These are phyloP conservation scores for Syritta pipiens DNA, from an alignment of 2,888 invertebrate genomes.

Conservation along the genomic window DNA sequence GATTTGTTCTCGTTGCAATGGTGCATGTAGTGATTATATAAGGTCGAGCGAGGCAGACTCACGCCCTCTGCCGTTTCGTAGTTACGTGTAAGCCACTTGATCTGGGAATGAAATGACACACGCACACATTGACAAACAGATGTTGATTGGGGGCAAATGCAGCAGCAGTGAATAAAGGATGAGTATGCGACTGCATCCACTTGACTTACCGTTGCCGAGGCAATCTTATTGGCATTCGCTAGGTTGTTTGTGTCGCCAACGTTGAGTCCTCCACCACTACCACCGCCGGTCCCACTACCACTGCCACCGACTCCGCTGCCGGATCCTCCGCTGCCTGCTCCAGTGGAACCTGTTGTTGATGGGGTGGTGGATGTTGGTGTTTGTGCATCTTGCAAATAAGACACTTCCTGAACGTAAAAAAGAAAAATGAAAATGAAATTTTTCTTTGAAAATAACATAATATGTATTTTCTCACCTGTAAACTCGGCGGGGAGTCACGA, in stretches of 20 bases:
- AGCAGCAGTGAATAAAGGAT: too few species aligned
- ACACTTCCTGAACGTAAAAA: constrained; percentile 78
- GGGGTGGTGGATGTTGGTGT: constrained; percentile 81
- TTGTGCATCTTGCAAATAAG: constrained; percentile 78
- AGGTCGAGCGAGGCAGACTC: constrained; percentile 94
- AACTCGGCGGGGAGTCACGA: constrained; percentile 85
- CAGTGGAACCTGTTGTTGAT: constrained; percentile 79
- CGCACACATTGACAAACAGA: neutral
- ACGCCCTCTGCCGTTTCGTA: constrained; percentile 98
- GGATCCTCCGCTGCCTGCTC: constrained; percentile 83
- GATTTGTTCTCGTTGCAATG: constrained; percentile 96
- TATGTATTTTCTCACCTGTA: constrained; percentile 82
- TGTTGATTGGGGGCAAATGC: neutral
- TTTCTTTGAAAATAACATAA: neutral
- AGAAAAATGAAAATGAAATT: too few species aligned
- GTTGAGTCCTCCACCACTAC: constrained; percentile 71
- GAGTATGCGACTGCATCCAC: constrained; percentile 30
- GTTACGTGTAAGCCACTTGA: constrained; percentile 97
- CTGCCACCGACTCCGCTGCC: constrained; percentile 79
- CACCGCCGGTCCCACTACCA: constrained; percentile 69
- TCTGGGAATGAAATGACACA: constrained; percentile 79
- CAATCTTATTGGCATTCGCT: constrained; percentile 83
- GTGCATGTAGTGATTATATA: constrained; percentile 97
- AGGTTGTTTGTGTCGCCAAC: constrained; percentile 74
- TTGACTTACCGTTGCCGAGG: constrained; percentile 92